phyloP scores from a whole-genome alignment of 53 echinoderm and acorn worm species.

The Arbacia lixula region DNA sequence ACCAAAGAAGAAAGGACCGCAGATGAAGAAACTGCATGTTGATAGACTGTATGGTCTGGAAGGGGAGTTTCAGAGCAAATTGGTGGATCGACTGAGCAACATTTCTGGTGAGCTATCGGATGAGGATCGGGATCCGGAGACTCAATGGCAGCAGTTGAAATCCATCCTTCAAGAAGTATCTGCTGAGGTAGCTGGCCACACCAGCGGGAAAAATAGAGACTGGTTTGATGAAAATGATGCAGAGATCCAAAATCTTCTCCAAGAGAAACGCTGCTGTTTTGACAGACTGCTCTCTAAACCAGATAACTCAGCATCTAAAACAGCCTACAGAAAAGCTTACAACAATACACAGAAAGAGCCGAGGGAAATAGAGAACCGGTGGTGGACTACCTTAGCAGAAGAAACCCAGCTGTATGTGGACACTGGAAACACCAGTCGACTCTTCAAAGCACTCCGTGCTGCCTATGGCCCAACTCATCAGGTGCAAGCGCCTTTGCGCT shows the following conservation, averaged over 20 bases:
- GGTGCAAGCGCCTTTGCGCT: no score
- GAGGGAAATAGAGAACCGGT: constrained; percentile 36
- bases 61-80: constrained; percentile 10
- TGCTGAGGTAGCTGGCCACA: no score
- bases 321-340: constrained; percentile 32
- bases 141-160: no score
- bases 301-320: constrained; percentile 26
- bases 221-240: constrained; percentile 25
- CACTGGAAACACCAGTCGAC: constrained; percentile 18
- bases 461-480: constrained; percentile 36
- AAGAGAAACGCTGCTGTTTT: constrained; percentile 39
- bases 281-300: constrained; percentile 29
- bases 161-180: no score
- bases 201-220: no score
- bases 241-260: constrained; percentile 17
- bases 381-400: constrained; percentile 29
- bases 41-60: constrained; percentile 14
- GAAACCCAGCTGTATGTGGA: constrained; percentile 26
- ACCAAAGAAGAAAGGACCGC: constrained; percentile 20
- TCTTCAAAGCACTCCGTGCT: constrained; percentile 30
- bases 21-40: constrained; percentile 12
- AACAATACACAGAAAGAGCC: constrained; percentile 8
- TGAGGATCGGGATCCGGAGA: constrained; percentile 4
- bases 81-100: constrained; percentile 7
- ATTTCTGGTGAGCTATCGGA: background rate